Base-by-base conservation (phyloP, 2,888 invertebrate species). In the Xestobium rufovillosum region DNA sequence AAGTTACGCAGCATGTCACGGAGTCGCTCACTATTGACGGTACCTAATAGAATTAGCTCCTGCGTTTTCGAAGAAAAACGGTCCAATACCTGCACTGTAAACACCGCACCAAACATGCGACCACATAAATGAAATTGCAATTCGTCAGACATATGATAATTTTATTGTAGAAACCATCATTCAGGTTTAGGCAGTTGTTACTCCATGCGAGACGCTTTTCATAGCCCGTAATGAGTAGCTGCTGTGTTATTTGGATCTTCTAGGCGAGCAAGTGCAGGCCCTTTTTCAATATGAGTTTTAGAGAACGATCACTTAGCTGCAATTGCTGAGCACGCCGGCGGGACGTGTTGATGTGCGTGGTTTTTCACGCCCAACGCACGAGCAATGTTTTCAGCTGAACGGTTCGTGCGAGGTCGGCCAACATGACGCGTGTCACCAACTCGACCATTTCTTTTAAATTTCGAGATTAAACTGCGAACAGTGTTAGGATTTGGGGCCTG, bases 321-420 rank as follows among this genome's bases (percentile, higher is more conserved):
- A 19, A 19, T 19, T 19, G 23, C n/a, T 19, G 23, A 19, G 23
- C 23, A 19, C 23, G 23, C 23, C n/a, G 23, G 23, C 23, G n/a
- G n/a, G n/a, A n/a, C n/a, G 23, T 19, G 6, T 19, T n/a, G 23
- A 19, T 19, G 23, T 19, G 23, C 6, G 23, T 8, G 23, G 23
- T 6, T 19, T 19, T n/a, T 19, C 6, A 6, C n/a, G 23, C n/a
- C 6, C 23, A n/a, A 8, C 23, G 23, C 23, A 19, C 23, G 23
- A 19, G 23, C 23, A 19, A 19, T n/a, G 23, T 19, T 19, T 19
- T 19, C 23, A n/a, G 6, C 23, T 19, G 23, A 19, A n/a, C 23
- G 23, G n/a, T n/a, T 19, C 23, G 23, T 19, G 23, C 23, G 23
- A n/a, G 23, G 23, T 19, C 23, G n/a, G 23, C 23, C 23, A 19